Percentiles rank a stretch among this genome's conserved stretches.
These are phyloP conservation scores for Arbacia lixula DNA, from an alignment of 53 echinoderm and acorn worm species.

Conservation along the genomic window DNA sequence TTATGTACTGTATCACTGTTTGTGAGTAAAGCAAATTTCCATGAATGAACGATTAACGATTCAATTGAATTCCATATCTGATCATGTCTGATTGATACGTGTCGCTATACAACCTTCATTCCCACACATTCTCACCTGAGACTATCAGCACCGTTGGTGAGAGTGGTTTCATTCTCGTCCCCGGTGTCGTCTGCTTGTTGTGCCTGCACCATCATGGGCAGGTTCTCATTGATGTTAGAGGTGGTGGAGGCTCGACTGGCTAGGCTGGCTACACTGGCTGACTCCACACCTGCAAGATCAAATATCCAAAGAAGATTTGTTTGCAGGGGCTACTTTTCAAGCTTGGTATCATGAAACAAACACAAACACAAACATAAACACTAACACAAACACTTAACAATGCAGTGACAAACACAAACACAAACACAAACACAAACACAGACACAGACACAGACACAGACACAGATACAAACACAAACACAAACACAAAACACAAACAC, in stretches of 20 bases:
- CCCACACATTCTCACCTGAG: conserved; percentile 5
- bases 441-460: too few species aligned
- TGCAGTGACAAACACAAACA: neutral
- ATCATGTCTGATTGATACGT: too few species aligned
- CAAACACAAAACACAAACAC: too few species aligned
- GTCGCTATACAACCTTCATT: too few species aligned
- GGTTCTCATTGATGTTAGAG: conserved; percentile 32
- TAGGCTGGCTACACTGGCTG: conserved; percentile 14
- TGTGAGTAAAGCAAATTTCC: too few species aligned
- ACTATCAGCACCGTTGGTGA: conserved; percentile 32
- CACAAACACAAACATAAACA: neutral
- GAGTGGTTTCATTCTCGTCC: conserved; percentile 25
- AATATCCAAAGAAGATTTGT: neutral
- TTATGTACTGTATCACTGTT: too few species aligned
- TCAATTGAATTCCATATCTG: too few species aligned
- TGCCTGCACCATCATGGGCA: neutral
- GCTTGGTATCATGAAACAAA: neutral
- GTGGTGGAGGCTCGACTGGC: conserved; percentile 23
- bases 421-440: too few species aligned
- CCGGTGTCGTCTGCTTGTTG: neutral
- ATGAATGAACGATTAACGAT: too few species aligned
- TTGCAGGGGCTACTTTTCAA: neutral
- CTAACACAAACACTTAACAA: neutral
- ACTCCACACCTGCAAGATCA: conserved; percentile 7
- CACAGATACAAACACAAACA: too few species aligned